Evolutionary conservation across 1,140 invertebrate species (phyloP).

Genomic region (Zophobas atratus): DNA sequence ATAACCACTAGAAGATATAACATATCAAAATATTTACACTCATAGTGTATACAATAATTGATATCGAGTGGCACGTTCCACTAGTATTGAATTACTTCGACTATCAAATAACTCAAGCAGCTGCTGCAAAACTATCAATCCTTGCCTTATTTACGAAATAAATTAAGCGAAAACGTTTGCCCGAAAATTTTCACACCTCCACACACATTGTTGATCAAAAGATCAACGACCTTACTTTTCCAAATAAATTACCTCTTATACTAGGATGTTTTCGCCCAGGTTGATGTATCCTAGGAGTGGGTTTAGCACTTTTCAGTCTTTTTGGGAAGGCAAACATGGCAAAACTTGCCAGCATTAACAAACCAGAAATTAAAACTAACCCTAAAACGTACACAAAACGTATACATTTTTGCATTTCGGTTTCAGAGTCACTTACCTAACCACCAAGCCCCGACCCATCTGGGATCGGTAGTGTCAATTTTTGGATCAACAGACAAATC

Average conservation of each 20-base stretch:
- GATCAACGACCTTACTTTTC: constrained; percentile 45
- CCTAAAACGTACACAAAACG: constrained; percentile 69
- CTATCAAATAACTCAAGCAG: too few relatives aligned
- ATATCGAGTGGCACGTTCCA: neutral
- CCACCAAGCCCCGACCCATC: constrained; percentile 96
- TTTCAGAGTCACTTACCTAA: constrained; percentile 75
- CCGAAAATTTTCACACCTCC: constrained; percentile 41
- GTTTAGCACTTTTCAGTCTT: constrained; percentile 71
- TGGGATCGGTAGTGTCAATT: constrained; percentile 86
- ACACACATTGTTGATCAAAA: constrained; percentile 15
- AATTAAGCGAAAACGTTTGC: constrained; percentile 20
- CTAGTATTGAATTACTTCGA: too few relatives aligned
- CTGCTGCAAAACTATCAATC: too few relatives aligned
- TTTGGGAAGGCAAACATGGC: constrained; percentile 93
- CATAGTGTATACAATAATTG: neutral
- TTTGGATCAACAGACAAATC: constrained; percentile 83
- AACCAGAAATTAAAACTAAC: constrained; percentile 83
- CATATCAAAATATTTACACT: neutral
- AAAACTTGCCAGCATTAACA: constrained; percentile 84
- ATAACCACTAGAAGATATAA: neutral
- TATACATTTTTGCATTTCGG: neutral
- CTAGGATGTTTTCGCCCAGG: constrained; percentile 73
- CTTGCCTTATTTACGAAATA: constrained; percentile 19
- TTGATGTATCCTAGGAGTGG: constrained; percentile 66
- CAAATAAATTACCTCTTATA: constrained; percentile 67